Percentiles rank a stretch among this genome's conserved stretches.
Evolutionary conservation across 2,888 invertebrate species (phyloP).

Genomic region (Scaptomyza parva): DNA sequence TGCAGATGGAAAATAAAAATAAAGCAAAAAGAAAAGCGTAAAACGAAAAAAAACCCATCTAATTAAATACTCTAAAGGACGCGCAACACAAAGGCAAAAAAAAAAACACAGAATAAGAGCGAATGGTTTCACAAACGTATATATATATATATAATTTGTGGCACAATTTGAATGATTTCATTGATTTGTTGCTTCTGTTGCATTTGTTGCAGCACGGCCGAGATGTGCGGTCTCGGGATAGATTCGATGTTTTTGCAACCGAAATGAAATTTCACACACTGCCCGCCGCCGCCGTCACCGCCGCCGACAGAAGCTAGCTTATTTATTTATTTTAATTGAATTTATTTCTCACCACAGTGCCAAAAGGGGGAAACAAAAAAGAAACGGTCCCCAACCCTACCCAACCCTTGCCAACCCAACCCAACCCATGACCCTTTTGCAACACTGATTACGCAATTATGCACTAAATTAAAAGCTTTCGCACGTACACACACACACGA

Average conservation of each 20-base stretch:
- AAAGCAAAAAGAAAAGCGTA: too few species aligned
- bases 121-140: too few species aligned
- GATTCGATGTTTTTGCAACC: slow-evolving; percentile 14
- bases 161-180: background rate
- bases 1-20: background rate
- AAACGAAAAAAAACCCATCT: background rate
- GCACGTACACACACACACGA: background rate
- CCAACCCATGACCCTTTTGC: background rate
- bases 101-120: background rate
- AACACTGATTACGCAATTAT: slow-evolving; percentile 74
- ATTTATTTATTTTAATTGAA: slow-evolving; percentile 62
- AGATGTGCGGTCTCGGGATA: background rate
- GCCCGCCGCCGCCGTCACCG: too few species aligned
- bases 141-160: background rate
- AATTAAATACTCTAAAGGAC: background rate
- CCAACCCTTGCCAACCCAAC: too few species aligned
- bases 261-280: slow-evolving; percentile 51
- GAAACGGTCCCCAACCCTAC: too few species aligned
- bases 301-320: slow-evolving; percentile 33
- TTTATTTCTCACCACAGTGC: slow-evolving; percentile 40
- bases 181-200: background rate
- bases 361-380: background rate
- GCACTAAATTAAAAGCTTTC: slow-evolving; percentile 67
- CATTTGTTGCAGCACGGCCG: background rate
- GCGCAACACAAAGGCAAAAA: background rate